Conservation (phyloP, 1,140 invertebrate species). For the Bombus breviceps region DNA sequence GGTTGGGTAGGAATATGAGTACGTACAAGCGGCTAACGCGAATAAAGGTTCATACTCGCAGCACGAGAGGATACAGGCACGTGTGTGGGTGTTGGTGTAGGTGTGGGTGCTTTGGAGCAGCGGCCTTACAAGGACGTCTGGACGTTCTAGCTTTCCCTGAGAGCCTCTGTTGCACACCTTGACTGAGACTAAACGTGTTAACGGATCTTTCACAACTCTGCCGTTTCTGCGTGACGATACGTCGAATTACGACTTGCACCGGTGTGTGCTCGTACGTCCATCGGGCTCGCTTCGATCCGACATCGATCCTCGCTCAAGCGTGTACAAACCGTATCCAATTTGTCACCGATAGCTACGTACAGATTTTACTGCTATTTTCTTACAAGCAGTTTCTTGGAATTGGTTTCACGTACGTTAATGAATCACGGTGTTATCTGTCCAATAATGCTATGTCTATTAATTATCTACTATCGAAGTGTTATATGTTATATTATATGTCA, state of each 20-base stretch:
- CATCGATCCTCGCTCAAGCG: background rate
- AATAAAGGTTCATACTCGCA: slow-evolving; percentile 43
- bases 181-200: slow-evolving; percentile 48
- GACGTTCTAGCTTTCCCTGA: slow-evolving; percentile 60
- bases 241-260: background rate
- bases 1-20: slow-evolving; percentile 45
- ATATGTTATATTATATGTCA: too few relatives aligned
- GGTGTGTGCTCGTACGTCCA: too few relatives aligned
- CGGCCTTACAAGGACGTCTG: slow-evolving; percentile 68
- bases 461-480: too few relatives aligned
- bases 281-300: too few relatives aligned
- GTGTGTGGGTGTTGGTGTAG: slow-evolving; percentile 46
- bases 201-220: slow-evolving; percentile 50
- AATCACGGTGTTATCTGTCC: too few relatives aligned
- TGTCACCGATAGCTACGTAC: background rate
- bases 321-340: background rate
- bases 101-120: slow-evolving; percentile 64
- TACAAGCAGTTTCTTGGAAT: background rate
- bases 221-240: slow-evolving; percentile 19
- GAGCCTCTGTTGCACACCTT: slow-evolving; percentile 40
- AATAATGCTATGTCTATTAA: too few relatives aligned
- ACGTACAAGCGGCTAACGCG: background rate
- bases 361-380: background rate
- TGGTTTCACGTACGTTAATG: too few relatives aligned
- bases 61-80: background rate